Evolutionary conservation across 2,797 vertebrate species (phyloP).

Genomic region (Pseudochaenichthys georgianus): DNA sequence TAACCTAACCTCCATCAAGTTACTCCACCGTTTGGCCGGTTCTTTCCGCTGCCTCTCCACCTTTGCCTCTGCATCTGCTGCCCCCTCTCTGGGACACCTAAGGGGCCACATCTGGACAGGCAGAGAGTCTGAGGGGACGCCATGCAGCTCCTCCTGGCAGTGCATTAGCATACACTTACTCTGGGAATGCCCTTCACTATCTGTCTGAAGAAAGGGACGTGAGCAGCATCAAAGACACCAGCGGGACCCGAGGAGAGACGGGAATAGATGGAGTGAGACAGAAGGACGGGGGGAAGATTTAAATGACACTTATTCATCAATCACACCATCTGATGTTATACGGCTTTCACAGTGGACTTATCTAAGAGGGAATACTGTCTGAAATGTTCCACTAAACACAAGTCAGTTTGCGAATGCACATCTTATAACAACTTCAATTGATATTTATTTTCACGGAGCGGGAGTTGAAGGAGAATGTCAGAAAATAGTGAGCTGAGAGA

Average conservation of each 20-base stretch:
- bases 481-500: slow-evolving; percentile 64
- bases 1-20: slow-evolving; percentile 17
- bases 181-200: slow-evolving; percentile 88
- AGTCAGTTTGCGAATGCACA: slow-evolving; percentile 43
- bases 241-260: slow-evolving; percentile 23
- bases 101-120: slow-evolving; percentile 65
- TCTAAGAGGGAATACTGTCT: background rate
- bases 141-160: slow-evolving; percentile 62
- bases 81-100: slow-evolving; percentile 57
- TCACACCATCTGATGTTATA: slow-evolving; percentile 24
- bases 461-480: slow-evolving; percentile 59
- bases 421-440: slow-evolving; percentile 31
- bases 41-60: slow-evolving; percentile 8
- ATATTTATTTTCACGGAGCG: slow-evolving; percentile 64
- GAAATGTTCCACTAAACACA: slow-evolving; percentile 29
- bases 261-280: slow-evolving; percentile 20
- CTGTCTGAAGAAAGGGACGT: slow-evolving; percentile 76
- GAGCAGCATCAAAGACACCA: slow-evolving; percentile 72
- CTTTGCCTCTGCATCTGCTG: slow-evolving; percentile 62
- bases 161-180: slow-evolving; percentile 86
- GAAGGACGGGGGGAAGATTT: background rate
- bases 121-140: slow-evolving; percentile 37
- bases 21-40: slow-evolving; percentile 4
- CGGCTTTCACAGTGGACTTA: slow-evolving; percentile 19
- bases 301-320: slow-evolving; percentile 35